Base-by-base conservation (phyloP, 2,797 vertebrate genomes). In the Atherinosoma microstoma region DNA sequence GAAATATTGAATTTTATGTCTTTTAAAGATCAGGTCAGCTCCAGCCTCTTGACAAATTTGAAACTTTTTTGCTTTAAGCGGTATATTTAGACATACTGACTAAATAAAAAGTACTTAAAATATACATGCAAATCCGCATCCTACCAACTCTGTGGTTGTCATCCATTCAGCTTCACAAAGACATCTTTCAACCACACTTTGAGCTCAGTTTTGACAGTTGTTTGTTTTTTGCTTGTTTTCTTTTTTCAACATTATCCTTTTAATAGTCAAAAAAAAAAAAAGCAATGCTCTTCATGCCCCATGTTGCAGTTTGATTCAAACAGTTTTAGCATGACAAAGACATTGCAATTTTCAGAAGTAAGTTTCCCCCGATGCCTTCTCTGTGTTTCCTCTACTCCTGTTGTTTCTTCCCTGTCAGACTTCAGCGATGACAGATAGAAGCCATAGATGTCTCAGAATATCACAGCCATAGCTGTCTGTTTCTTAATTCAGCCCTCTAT, bases 371-470 rank as follows among this genome's bases (percentile, higher is more conserved):
- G 22, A 22, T 49, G 47, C 47, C 18, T 47, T 47, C 42, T 12
- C 22, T 53, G 7, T 27, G 18, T 32, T 30, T 18, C 54, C 4
- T 30, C 27, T 6, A 20, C 56, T 27, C 29, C 40, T 47, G 40
- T 29, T 8, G 71, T 72, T 65, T 72, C 45, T 30, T 8, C 9
- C 3, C 34, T 49, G 63, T 47, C 38, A 75, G 29, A 54, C 67
- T 61, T 57, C 61, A 58, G 36, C 40, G 16, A 62, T 67, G 22
- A 76, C 57, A 63, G 29, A 29, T 58, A 16, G 57, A 65, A 61
- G 38, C 61, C 22, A n/a, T 10, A 27, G 20, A 70, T 75, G 11
- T 64, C 57, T 71, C 1, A 54, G 60, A 73, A 57, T 27, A 62
- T 36, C 30, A 34, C 45, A 38, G 59, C 34, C 42, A 16, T 58